Evolutionary conservation across 1,140 invertebrate genomes (phyloP), one percentile per base, ranked within the genome.

Genomic region (Cyphomyrmex costatus): DNA sequence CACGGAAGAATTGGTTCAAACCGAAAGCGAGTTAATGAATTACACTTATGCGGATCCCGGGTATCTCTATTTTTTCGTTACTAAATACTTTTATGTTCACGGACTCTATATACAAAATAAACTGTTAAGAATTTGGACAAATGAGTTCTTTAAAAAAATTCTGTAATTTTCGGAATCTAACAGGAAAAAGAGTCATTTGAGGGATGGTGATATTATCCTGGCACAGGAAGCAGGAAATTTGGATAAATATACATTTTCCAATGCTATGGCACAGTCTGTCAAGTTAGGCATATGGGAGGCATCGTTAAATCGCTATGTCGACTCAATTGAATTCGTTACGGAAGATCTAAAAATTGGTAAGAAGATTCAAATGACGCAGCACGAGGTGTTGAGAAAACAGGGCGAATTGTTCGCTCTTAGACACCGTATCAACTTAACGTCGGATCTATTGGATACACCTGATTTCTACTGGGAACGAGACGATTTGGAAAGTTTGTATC

Each of bases 381-480:
- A 96, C 33, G 96, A 98, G 90, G 97, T 99, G 30, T 95, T 99
- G 10, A 96, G 96, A n/a, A 99, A 98, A 94, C 97, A 98, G 63
- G 98, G 99, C 0, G 97, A 99, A 96, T 93, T 99, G 16, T 99
- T 99, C 94, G 97, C 97, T 2, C 95, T 99, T 30, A 96, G 98
- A 56, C 98, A 99, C 95, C 96, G 97, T 3, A 97, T 99, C 10
- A 99, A 99, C 95, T 96, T 99, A 65, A 98, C 98, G 86, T 99
- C 98, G 0, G 98, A 99, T 95, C 95, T 99, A 8, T 93, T 99
- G 58, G 98, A 99, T 93, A 98, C 98, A 0, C 99, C 99, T 0
- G 99, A 99, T 95, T 99, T 99, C 95, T 99, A 99, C 93, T 99
- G 99, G 99, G 98, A 99, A 90, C 96, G 98, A 71, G 98, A 99